Conservation (phyloP, 1,140 invertebrate species). For the Drosophila watanabei region DNA sequence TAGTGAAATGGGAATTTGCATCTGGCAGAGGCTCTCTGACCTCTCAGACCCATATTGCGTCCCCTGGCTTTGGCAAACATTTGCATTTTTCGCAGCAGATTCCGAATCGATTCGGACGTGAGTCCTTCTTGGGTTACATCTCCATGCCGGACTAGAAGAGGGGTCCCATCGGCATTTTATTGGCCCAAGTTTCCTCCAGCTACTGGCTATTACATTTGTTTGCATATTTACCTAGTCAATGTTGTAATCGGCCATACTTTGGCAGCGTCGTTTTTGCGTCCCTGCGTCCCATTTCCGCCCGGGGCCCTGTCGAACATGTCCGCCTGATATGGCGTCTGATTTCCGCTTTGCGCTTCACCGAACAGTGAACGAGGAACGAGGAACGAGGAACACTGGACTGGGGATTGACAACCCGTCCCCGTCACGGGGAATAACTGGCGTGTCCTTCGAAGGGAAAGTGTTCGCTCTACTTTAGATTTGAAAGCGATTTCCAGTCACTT, state of each 20-base stretch:
- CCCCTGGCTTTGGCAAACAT: constrained; percentile 28
- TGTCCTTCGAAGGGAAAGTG: constrained; percentile 78
- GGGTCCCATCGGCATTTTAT: constrained; percentile 52
- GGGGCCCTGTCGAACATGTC: constrained; percentile 62
- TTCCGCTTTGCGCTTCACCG: constrained; percentile 71
- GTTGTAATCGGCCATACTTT: constrained; percentile 19
- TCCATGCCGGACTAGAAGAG: constrained; percentile 21
- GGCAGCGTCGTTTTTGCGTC: constrained; percentile 29
- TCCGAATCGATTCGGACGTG: constrained; percentile 63
- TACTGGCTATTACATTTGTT: constrained; percentile 10
- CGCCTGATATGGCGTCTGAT: constrained; percentile 76
- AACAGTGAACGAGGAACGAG: constrained; percentile 32
- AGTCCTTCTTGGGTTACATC: constrained; percentile 35
- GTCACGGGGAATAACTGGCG: constrained; percentile 9
- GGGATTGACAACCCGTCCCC: constrained; percentile 65
- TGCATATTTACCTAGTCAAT: constrained; percentile 49
- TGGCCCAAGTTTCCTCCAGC: constrained; percentile 17
- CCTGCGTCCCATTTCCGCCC: constrained; percentile 66
- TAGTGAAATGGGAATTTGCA: constrained; percentile 62
- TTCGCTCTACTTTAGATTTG: constrained; percentile 47
- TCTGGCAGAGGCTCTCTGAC: constrained; percentile 21
- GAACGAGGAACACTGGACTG: constrained; percentile 24
- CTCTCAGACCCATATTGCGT: constrained; percentile 2
- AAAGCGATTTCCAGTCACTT: constrained; percentile 23
- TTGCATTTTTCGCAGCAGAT: constrained; percentile 72